Conservation (phyloP, 2,888 invertebrate species). For the Drosophila pullipes region DNA sequence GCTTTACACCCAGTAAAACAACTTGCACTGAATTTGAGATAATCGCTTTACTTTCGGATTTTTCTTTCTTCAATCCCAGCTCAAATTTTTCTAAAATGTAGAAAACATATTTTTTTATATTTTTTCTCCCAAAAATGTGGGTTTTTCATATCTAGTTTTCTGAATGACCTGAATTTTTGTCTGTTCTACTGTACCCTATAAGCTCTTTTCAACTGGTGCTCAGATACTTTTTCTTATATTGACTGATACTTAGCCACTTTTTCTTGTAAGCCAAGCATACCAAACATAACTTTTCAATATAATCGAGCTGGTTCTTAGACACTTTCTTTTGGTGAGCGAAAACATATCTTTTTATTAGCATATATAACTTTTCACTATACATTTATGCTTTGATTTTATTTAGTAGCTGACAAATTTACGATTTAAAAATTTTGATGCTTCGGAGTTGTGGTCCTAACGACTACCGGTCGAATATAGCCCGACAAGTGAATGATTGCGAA, state of each 20-base stretch:
- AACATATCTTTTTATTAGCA: not conserved
- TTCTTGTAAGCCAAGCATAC: not conserved
- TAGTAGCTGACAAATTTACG: not conserved
- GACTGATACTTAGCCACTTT: not conserved
- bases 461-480: slow-evolving; percentile 35
- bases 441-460: not conserved
- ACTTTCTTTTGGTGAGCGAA: not conserved
- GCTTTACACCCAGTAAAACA: not conserved
- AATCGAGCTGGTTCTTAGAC: not conserved
- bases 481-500: slow-evolving; percentile 35
- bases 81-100: not conserved
- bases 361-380: not conserved
- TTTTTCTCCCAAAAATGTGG: not conserved
- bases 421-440: slow-evolving; percentile 13
- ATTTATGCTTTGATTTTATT: not conserved
- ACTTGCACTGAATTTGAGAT: not conserved
- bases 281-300: not conserved
- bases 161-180: not conserved
- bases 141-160: not conserved
- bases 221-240: not conserved
- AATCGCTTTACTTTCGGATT: not conserved
- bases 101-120: not conserved
- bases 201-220: not conserved
- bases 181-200: too few relatives aligned
- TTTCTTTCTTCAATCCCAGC: not conserved